phyloP scores from a whole-genome alignment of 2,797 vertebrate species.

The Sebastes dallii region DNA sequence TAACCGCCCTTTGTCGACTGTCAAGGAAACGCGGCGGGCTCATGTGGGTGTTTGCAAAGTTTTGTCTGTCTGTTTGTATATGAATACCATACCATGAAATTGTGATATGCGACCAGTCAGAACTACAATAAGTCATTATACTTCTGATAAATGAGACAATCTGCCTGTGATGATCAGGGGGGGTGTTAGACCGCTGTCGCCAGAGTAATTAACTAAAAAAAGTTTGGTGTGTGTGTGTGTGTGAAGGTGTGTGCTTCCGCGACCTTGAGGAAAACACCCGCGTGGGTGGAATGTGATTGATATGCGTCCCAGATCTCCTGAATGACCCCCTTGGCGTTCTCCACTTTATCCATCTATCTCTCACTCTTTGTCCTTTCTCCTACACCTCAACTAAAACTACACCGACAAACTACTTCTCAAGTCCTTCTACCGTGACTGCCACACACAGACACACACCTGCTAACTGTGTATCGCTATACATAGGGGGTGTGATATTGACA shows the following conservation, averaged over 20 bases:
- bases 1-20: slow-evolving; percentile 23
- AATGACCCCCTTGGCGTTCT: slow-evolving; percentile 44
- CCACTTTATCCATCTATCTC: slow-evolving; percentile 47
- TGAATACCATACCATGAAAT: slow-evolving; percentile 7
- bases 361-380: slow-evolving; percentile 39
- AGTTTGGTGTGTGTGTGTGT: slow-evolving; percentile 24
- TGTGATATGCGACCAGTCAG: background rate
- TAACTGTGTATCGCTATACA: background rate
- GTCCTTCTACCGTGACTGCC: background rate
- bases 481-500: background rate
- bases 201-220: slow-evolving; percentile 60
- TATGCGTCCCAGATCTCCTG: slow-evolving; percentile 56
- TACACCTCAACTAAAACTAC: slow-evolving; percentile 23
- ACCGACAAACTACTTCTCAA: background rate
- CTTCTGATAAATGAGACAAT: slow-evolving; percentile 48
- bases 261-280: slow-evolving; percentile 74
- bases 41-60: background rate
- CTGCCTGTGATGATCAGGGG: slow-evolving; percentile 24
- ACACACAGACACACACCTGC: background rate
- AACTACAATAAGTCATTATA: slow-evolving; percentile 38
- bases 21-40: slow-evolving; percentile 22
- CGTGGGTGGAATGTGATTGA: slow-evolving; percentile 68
- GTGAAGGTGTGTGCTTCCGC: slow-evolving; percentile 3
- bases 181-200: slow-evolving; percentile 37
- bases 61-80: slow-evolving; percentile 8